Evolutionary conservation across 2,797 vertebrate species (phyloP).

Genomic region (Muscicapa striata): DNA sequence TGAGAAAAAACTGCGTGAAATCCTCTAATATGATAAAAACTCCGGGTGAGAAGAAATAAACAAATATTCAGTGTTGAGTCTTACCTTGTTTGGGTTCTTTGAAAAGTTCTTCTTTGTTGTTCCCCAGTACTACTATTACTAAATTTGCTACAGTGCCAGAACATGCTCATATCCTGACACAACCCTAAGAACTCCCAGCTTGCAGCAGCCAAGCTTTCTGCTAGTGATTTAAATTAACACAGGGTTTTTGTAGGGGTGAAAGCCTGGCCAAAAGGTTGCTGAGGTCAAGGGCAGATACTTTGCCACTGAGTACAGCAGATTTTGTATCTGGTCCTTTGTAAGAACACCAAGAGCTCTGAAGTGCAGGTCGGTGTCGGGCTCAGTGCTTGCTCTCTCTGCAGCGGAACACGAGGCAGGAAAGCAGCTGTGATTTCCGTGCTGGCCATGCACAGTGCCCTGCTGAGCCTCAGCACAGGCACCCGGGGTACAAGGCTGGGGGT

Average conservation of each 20-base stretch:
- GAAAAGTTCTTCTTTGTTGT: background rate
- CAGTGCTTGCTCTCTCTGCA: background rate
- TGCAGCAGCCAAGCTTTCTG: background rate
- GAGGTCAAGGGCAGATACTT: background rate
- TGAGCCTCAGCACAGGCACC: background rate
- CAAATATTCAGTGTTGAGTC: background rate
- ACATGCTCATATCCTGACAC: background rate
- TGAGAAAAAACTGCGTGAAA: background rate
- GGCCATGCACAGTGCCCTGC: background rate
- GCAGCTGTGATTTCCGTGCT: background rate
- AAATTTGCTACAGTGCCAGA: background rate
- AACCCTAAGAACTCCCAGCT: background rate
- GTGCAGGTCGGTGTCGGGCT: background rate
- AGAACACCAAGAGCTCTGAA: background rate
- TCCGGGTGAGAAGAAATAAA: background rate
- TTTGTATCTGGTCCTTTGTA: background rate
- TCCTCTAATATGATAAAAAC: background rate
- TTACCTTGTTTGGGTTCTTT: background rate
- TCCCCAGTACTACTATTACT: background rate
- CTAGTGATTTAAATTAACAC: background rate
- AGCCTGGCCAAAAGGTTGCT: background rate
- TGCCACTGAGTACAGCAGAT: background rate
- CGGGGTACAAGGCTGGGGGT: fast-evolving
- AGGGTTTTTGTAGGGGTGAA: background rate
- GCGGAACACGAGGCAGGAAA: background rate